Evolutionary conservation across 2,113 vertebrate genomes (phyloP).

Genomic region (Gambusia holbrooki): DNA sequence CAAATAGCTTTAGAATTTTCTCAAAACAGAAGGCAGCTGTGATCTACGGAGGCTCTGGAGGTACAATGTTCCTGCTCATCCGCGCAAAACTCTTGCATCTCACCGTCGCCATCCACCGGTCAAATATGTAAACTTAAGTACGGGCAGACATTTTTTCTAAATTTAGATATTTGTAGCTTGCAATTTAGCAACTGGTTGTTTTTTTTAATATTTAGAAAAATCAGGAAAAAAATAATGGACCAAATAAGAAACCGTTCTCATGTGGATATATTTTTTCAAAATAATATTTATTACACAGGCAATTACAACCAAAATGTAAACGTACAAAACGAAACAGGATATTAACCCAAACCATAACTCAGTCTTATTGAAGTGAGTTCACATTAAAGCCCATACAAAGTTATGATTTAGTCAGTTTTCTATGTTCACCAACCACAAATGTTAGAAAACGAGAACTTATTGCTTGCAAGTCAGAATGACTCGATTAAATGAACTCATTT

Average conservation of each 20-base stretch:
- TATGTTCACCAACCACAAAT: neutral
- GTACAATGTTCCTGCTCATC: constrained; percentile 36
- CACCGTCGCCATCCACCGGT: constrained; percentile 31
- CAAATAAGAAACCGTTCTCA: too few species aligned
- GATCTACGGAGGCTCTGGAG: constrained; percentile 47
- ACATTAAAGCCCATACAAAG: neutral
- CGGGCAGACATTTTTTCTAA: too few species aligned
- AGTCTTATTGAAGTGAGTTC: neutral
- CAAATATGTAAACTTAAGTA: neutral
- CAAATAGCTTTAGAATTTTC: constrained; percentile 11
- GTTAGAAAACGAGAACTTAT: neutral
- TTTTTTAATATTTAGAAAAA: too few species aligned
- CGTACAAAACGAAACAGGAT: constrained; percentile 35
- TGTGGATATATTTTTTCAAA: constrained; percentile 12
- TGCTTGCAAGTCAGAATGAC: neutral
- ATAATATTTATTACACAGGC: constrained; percentile 53
- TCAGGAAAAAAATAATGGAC: too few species aligned
- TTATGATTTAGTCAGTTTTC: constrained; percentile 5
- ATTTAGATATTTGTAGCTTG: too few species aligned
- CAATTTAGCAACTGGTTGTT: too few species aligned
- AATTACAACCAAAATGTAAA: constrained; percentile 26
- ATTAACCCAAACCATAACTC: constrained; percentile 10
- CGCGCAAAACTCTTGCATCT: constrained; percentile 2
- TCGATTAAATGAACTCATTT: neutral
- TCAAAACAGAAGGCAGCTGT: constrained; percentile 42